Evolutionary conservation across 2,113 vertebrate genomes (phyloP).

Genomic region (zebrafish (Danio rerio)): DNA sequence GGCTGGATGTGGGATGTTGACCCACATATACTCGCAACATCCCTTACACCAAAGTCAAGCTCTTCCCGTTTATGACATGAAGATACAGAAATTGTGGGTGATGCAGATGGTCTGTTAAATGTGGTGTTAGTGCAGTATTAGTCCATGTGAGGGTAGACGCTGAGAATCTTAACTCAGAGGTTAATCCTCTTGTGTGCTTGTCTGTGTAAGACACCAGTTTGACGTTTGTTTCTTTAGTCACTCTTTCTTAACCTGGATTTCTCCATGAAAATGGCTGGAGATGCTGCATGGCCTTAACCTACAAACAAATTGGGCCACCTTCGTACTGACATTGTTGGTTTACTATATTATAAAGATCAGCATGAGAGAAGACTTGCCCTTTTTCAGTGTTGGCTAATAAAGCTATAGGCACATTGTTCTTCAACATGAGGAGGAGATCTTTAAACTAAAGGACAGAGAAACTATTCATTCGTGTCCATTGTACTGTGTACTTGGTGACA

Average conservation of each 20-base stretch:
- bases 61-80: background rate
- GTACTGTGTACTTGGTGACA: background rate
- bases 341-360: background rate
- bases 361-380: background rate
- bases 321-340: background rate
- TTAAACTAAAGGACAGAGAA: background rate
- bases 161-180: slow-evolving; percentile 41
- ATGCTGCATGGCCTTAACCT: background rate
- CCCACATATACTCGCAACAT: background rate
- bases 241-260: slow-evolving; percentile 8
- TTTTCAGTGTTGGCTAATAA: background rate
- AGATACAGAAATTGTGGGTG: no score
- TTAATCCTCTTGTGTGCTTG: slow-evolving; percentile 57
- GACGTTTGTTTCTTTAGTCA: no score
- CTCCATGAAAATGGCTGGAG: background rate
- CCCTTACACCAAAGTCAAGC: background rate
- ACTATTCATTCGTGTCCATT: background rate
- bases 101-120: background rate
- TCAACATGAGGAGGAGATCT: background rate
- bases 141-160: background rate
- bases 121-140: background rate
- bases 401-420: background rate
- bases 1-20: background rate
- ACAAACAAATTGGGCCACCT: background rate
- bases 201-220: background rate